A percentile compares a stretch with the other conserved stretches of the same genome.
Conservation (phyloP, 2,888 invertebrate genomes). For the Euzetes globulus region DNA sequence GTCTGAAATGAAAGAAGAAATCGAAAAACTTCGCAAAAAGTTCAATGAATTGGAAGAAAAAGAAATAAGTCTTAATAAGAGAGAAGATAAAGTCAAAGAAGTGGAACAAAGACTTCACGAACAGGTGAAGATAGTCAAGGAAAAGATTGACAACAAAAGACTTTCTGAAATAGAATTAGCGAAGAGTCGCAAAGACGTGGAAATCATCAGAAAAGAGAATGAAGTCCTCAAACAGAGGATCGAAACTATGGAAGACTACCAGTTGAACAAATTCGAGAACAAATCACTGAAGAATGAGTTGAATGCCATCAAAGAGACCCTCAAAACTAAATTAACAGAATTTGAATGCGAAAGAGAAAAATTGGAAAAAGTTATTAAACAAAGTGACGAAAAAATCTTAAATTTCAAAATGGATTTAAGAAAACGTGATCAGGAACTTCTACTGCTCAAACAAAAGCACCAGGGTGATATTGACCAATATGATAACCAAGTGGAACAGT, state of each 20-base stretch:
- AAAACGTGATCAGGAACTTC: constrained; percentile 29
- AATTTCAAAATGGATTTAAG: constrained; percentile 22
- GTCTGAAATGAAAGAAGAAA: constrained; percentile 31
- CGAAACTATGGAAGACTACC: constrained; percentile 34
- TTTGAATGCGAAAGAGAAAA: constrained; percentile 23
- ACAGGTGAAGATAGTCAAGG: constrained; percentile 35
- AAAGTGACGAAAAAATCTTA: constrained; percentile 24
- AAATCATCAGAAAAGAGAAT: constrained; percentile 31
- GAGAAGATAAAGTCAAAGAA: constrained; percentile 33
- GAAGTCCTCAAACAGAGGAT: constrained; percentile 31
- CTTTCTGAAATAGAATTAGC: constrained; percentile 30
- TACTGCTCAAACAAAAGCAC: constrained; percentile 20
- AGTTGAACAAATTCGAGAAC: constrained; percentile 28
- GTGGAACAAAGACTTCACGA: constrained; percentile 31
- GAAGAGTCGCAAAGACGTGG: constrained; percentile 23
- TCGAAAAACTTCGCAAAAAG: constrained; percentile 33
- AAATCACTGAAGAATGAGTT: constrained; percentile 24
- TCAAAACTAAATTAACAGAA: constrained; percentile 24
- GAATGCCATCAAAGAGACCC: constrained; percentile 19
- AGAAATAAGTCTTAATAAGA: constrained; percentile 25
- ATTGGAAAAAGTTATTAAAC: background rate
- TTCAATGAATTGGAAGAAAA: constrained; percentile 32
- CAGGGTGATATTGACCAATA: constrained; percentile 29
- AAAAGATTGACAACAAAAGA: constrained; percentile 34
- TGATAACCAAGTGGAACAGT: constrained; percentile 16